Evolutionary conservation across 2,888 invertebrate species (phyloP), one percentile per base, ranked within the genome.

Genomic region (Hirtodrosophila histrioides): DNA sequence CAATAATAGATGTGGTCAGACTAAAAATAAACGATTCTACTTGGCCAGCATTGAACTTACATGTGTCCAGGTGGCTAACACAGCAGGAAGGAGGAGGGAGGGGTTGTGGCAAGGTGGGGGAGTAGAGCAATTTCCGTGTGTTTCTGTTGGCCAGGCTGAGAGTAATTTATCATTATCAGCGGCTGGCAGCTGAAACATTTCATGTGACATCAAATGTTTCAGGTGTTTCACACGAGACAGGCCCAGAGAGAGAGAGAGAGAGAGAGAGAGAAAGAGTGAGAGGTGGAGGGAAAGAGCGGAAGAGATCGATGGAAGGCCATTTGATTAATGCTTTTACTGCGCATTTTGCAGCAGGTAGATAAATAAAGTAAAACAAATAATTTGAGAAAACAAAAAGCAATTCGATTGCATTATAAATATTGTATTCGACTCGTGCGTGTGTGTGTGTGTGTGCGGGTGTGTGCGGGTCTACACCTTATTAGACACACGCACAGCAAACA

Each of bases 131-230:
- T 45, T 27, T 39, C 8, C 8, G 48, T 33, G 56, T 54, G 48
- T 44, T 55, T 43, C 44, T 46, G 53, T 50, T 51, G 45, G 58
- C 31, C 50, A 51, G 43, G 50, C 51, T 61, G 53, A 61, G 51
- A 60, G 68, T 57, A 72, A 83, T 82, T 86, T 78, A 86, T 86
- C 82, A 86, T 82, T 80, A 83, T 82, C 78, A 78, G 64, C 46
- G 33, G 48, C 40, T 80, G 72, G 58, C 81, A 81, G 78, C 67
- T 77, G 73, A 71, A 79, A 64, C 78, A 69, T 78, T 85, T 78
- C 56, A 68, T 60, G 72, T 67, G 86, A 63, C 75, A 75, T 80
- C 58, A 57, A 67, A 49, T 50, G 65, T 64, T 63, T 74, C 75
- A 83, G 80, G 73, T 85, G 75, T 64, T 58, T 57, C 45, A 36